Percentiles rank a stretch among this genome's conserved stretches.
These are phyloP conservation scores for Dipus sagitta DNA, from an alignment of 2,797 vertebrate species.

Conservation along the genomic window DNA sequence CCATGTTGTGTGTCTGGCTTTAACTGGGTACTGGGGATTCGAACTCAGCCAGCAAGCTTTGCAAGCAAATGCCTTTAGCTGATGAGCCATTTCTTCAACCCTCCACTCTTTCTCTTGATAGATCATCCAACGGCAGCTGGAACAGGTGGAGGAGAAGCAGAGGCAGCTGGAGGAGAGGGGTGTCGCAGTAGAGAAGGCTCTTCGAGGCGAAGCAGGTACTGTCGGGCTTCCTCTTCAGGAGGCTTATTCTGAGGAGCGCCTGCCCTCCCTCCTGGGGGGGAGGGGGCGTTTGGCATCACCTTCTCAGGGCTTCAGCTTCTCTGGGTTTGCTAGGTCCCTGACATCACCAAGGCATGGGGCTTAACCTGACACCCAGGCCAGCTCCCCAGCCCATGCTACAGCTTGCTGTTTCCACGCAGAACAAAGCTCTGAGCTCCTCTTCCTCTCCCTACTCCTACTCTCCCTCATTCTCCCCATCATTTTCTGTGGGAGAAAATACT, in stretches of 20 bases:
- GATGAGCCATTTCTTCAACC: no score
- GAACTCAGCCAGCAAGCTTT: no score
- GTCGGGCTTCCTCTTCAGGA: background rate
- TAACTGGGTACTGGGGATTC: no score
- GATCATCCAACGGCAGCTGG: slow-evolving; percentile 99
- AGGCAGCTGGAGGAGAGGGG: slow-evolving; percentile 97
- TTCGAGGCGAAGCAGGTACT: slow-evolving; percentile 99
- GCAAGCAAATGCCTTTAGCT: no score
- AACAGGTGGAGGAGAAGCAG: slow-evolving; percentile 99
- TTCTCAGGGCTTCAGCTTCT: background rate
- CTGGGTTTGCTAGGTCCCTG: background rate
- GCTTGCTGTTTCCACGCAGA: background rate
- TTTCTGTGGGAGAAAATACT: slow-evolving; percentile 39
- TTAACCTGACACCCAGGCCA: background rate
- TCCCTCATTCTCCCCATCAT: background rate
- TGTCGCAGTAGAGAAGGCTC: slow-evolving; percentile 98
- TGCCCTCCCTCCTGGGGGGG: background rate
- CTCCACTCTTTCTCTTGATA: slow-evolving; percentile 78
- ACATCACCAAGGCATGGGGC: background rate
- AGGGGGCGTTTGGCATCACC: background rate
- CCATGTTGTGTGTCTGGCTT: no score
- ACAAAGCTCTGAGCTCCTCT: background rate
- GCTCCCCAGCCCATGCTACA: background rate
- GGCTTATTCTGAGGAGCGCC: background rate
- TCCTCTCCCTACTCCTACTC: background rate